Percentiles rank a stretch among this genome's conserved stretches.
Evolutionary conservation across 2,888 invertebrate genomes (phyloP).

Genomic region (Quadriops clusia): DNA sequence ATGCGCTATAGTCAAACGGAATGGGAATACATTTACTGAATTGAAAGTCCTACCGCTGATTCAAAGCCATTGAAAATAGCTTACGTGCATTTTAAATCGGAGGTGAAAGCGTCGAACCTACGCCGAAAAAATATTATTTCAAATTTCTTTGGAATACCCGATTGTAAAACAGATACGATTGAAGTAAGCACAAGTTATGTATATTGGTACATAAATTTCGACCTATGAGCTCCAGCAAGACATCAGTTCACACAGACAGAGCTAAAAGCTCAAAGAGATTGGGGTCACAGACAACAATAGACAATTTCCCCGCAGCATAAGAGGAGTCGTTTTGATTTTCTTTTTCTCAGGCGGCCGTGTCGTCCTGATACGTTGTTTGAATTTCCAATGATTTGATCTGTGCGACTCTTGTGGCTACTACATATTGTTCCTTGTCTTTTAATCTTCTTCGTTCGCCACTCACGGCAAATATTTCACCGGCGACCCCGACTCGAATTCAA

Average conservation of each 20-base stretch:
- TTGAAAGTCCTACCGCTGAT: no score
- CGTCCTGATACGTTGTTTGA: conserved; percentile 26
- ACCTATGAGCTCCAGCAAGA: conserved; percentile 22
- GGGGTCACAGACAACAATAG: conserved; percentile 29
- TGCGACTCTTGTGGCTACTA: conserved; percentile 5
- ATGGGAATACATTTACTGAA: no score
- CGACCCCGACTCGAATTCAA: no score
- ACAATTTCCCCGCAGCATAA: conserved; percentile 25
- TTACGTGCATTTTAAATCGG: no score
- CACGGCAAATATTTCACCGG: conserved; percentile 8
- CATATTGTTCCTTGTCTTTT: conserved; percentile 7
- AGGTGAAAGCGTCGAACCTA: no score
- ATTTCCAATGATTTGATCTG: conserved; percentile 21
- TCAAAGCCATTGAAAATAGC: no score
- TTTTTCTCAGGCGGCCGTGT: conserved; percentile 21
- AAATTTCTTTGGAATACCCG: conserved; percentile 10
- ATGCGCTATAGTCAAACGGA: no score
- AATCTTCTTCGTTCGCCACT: conserved; percentile 11
- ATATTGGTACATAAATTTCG: conserved; percentile 30
- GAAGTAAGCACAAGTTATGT: conserved; percentile 30
- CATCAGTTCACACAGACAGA: conserved; percentile 21
- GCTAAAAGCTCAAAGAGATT: conserved; percentile 25
- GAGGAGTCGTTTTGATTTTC: conserved; percentile 25
- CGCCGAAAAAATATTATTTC: no score
- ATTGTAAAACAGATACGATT: conserved; percentile 21